Conservation (phyloP, 2,113 vertebrate species). For the Lampris megalopsis region DNA sequence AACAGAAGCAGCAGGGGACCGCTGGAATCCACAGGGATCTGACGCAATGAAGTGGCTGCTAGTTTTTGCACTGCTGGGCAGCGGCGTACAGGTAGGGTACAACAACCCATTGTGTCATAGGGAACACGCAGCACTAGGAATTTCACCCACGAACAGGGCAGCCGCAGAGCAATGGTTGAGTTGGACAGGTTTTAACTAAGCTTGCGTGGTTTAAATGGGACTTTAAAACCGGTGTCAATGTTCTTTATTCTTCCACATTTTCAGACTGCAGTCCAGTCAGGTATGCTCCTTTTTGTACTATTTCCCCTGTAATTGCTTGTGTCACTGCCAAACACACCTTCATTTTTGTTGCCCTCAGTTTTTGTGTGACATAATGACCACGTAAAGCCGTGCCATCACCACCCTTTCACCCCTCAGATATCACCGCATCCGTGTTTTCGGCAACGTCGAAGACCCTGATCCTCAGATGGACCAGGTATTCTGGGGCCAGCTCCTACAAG, state of each 20-base stretch:
- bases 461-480: slow-evolving; percentile 75
- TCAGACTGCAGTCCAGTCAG: slow-evolving; percentile 52
- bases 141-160: too few relatives aligned
- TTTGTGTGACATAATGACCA: background rate
- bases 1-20: slow-evolving; percentile 18
- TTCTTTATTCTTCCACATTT: slow-evolving; percentile 28
- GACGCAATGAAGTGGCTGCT: slow-evolving; percentile 53
- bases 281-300: slow-evolving; percentile 17
- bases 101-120: background rate
- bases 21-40: slow-evolving; percentile 42
- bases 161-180: too few relatives aligned
- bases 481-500: slow-evolving; percentile 79
- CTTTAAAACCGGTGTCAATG: background rate
- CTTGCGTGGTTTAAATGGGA: too few relatives aligned
- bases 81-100: slow-evolving; percentile 76
- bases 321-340: background rate
- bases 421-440: slow-evolving; percentile 63
- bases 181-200: too few relatives aligned
- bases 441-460: slow-evolving; percentile 77
- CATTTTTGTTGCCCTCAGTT: background rate
- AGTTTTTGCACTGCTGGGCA: slow-evolving; percentile 62
- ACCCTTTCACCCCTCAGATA: slow-evolving; percentile 40
- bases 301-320: background rate
- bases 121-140: background rate
- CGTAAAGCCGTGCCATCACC: background rate